A percentile compares a stretch with the other conserved stretches of the same genome.
Conservation (phyloP, 2,113 vertebrate genomes). For the Gorsachius goisagi region DNA sequence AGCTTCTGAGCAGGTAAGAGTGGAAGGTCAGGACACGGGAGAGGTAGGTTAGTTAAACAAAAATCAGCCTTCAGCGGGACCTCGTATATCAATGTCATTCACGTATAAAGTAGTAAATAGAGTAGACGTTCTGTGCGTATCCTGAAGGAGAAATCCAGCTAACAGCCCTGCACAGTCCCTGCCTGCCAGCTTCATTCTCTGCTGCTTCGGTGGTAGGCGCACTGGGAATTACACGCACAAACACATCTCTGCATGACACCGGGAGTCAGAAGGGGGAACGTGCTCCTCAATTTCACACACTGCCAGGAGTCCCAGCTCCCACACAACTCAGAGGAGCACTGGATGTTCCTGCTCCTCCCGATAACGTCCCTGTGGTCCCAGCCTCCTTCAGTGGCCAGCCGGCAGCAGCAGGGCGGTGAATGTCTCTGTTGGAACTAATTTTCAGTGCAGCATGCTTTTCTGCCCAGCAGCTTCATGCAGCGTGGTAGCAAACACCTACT, state of each 20-base stretch:
- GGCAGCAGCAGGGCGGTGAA: background rate
- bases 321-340: background rate
- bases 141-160: background rate
- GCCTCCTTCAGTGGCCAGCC: background rate
- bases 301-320: background rate
- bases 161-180: background rate
- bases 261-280: background rate
- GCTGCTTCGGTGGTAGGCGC: background rate
- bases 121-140: background rate
- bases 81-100: background rate
- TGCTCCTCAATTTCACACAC: accelerated
- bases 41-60: background rate
- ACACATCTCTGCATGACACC: background rate
- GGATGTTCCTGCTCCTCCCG: background rate
- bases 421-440: background rate
- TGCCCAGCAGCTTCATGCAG: background rate
- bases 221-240: background rate
- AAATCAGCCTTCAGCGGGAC: background rate
- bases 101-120: background rate
- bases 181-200: background rate
- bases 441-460: background rate
- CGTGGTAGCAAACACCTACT: background rate
- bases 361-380: background rate
- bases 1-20: background rate
- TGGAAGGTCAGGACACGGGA: background rate